These are phyloP conservation scores for Germaria angustata DNA, from an alignment of 2,888 invertebrate species.

Conservation along the genomic window DNA sequence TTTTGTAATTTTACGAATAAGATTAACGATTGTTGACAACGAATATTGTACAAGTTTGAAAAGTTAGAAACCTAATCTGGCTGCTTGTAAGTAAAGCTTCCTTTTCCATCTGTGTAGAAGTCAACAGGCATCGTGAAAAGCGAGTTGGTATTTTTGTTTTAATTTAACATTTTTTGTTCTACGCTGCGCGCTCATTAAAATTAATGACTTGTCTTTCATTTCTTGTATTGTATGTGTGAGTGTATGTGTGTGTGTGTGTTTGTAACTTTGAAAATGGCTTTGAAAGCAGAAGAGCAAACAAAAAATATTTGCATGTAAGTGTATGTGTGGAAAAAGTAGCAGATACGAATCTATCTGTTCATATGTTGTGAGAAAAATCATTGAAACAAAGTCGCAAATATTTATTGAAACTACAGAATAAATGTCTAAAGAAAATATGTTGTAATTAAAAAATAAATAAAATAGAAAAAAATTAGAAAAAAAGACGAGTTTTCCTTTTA, in stretches of 20 bases:
- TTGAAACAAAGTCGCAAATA: constrained; percentile 28
- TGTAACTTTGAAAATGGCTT: constrained; percentile 29
- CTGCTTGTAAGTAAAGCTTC: not conserved
- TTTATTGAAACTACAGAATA: constrained; percentile 34
- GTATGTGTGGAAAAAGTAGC: not conserved
- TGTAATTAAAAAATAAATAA: constrained; percentile 50
- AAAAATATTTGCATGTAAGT: not conserved
- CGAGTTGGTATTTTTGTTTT: constrained; percentile 12
- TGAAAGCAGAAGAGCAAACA: constrained; percentile 6
- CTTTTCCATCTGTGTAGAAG: not conserved
- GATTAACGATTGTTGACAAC: no score
- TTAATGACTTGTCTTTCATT: constrained; percentile 63
- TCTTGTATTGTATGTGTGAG: not conserved
- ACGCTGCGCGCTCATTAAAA: constrained; percentile 66
- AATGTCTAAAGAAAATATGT: constrained; percentile 28
- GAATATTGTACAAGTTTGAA: no score
- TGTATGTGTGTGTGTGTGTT: not conserved
- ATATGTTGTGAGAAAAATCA: not conserved
- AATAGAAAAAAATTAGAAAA: not conserved
- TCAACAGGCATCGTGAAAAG: constrained; percentile 17
- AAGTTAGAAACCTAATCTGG: not conserved
- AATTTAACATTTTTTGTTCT: not conserved
- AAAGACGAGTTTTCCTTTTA: not conserved
- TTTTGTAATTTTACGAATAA: no score
- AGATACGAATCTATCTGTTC: no score